phyloP scores from a whole-genome alignment of 2,113 vertebrate genomes.

The Polypterus bichir region DNA sequence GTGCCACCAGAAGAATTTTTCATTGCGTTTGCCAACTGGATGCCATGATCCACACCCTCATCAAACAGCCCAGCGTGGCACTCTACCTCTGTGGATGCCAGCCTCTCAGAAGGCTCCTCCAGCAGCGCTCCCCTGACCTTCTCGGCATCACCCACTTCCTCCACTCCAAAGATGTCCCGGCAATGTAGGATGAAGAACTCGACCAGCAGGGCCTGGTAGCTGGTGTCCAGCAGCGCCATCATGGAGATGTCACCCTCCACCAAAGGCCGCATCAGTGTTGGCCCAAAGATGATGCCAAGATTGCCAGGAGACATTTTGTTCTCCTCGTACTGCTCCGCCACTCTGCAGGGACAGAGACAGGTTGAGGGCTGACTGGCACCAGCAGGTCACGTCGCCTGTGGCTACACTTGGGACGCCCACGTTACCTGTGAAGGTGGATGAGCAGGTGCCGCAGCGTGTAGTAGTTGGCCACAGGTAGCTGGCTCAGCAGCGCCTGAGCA shows the following conservation, averaged over 20 bases:
- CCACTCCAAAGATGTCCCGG: conserved; percentile 54
- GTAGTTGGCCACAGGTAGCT: conserved; percentile 64
- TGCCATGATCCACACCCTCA: too few relatives aligned
- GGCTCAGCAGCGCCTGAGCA: conserved; percentile 54
- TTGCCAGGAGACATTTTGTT: conserved; percentile 89
- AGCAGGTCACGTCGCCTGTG: background rate
- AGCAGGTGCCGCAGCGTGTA: conserved; percentile 66
- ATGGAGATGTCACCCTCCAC: conserved; percentile 46
- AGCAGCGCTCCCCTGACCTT: conserved; percentile 7
- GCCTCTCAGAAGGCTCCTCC: conserved; percentile 20
- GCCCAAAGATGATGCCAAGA: conserved; percentile 84
- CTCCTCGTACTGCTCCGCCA: conserved; percentile 62
- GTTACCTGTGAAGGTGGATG: conserved; percentile 68
- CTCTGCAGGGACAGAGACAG: conserved; percentile 39
- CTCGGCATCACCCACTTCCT: conserved; percentile 32
- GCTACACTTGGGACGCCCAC: background rate
- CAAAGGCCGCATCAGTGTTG: conserved; percentile 66
- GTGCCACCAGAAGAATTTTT: too few relatives aligned
- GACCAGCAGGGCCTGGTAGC: conserved; percentile 67
- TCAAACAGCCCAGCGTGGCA: conserved; percentile 1
- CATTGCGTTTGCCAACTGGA: too few relatives aligned
- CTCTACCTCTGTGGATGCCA: conserved; percentile 19
- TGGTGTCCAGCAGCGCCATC: conserved; percentile 65
- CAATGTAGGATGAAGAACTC: conserved; percentile 76
- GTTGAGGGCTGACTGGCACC: too few relatives aligned